Base-by-base conservation (phyloP, 92 coral and sea anemone genomes). In the Muricea muricata region DNA sequence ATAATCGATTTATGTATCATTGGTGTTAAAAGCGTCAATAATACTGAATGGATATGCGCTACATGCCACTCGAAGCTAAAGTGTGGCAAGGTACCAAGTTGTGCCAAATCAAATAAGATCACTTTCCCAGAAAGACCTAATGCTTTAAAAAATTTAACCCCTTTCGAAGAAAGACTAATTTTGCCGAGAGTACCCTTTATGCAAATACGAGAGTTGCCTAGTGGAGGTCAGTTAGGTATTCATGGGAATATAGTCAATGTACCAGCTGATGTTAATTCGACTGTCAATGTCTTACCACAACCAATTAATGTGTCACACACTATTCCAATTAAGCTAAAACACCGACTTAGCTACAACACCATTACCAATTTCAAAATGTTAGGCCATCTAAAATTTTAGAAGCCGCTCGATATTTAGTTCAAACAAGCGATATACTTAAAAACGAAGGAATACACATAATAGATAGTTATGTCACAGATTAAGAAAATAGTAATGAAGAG, bases 181-280 rank as follows among this genome's bases (percentile, higher is more conserved):
- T 82, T 87, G 3, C 91, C 91, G 32, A 40, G 84, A 46, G 75
- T 82, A 66, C 86, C 86, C 50, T 82, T 82, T 76, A 82, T 41
- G 61, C 78, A 72, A 61, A 92, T 91, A 0, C 88, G n/a, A n/a
- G n/a, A n/a, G n/a, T n/a, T n/a, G n/a, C n/a, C n/a, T n/a, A n/a
- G n/a, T n/a, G n/a, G n/a, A n/a, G n/a, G n/a, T n/a, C n/a, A n/a
- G n/a, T n/a, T n/a, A n/a, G n/a, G n/a, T n/a, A n/a, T n/a, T n/a
- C n/a, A n/a, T n/a, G n/a, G n/a, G n/a, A n/a, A n/a, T n/a, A n/a
- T n/a, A n/a, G n/a, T n/a, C n/a, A n/a, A 89, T 82, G 89, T 92
- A 23, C 94, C 93, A 40, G 58, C 83, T 83, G 89, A 92, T 76
- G 92, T 92, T 21, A 89, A 83, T 75, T 85, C 93, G 82, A 92